Conservation (phyloP, 2,888 invertebrate genomes). For the Phrixothrix hirtus region DNA sequence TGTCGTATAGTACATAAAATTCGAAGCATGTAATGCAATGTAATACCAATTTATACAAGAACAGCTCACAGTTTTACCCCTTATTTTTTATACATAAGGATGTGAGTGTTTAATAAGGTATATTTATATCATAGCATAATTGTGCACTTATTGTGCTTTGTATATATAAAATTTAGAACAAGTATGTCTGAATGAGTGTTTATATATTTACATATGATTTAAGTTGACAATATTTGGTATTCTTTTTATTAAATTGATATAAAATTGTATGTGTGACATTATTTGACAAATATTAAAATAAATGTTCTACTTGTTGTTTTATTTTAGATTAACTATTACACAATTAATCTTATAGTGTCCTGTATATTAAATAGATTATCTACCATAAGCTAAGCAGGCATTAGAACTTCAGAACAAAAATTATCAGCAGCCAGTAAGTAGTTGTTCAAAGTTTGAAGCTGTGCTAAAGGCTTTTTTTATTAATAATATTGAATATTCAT, state of each 20-base stretch:
- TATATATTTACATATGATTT: slow-evolving; percentile 19
- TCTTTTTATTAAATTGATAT: slow-evolving; percentile 16
- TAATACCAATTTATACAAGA: too few species aligned
- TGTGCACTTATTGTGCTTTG: slow-evolving; percentile 47
- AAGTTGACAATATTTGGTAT: slow-evolving; percentile 20
- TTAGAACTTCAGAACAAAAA: too few species aligned
- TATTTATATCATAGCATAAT: slow-evolving; percentile 32
- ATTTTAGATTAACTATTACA: not conserved
- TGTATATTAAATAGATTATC: too few species aligned
- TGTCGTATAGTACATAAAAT: slow-evolving; percentile 8
- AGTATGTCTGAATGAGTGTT: slow-evolving; percentile 26
- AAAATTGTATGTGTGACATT: slow-evolving; percentile 21
- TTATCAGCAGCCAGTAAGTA: too few species aligned
- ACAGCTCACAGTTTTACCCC: slow-evolving; percentile 29
- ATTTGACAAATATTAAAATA: slow-evolving; percentile 25
- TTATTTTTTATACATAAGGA: slow-evolving; percentile 34
- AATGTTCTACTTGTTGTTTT: slow-evolving; percentile 12
- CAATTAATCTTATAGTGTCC: too few species aligned
- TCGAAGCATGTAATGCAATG: too few species aligned
- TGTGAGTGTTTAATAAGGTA: slow-evolving; percentile 30
- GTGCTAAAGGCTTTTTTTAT: too few species aligned
- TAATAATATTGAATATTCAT: too few species aligned
- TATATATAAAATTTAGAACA: slow-evolving; percentile 31
- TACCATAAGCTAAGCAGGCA: too few species aligned
- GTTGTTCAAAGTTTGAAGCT: too few species aligned